Evolutionary conservation across 23 tunicate genomes (phyloP).

Genomic region (Halocynthia roretzi): DNA sequence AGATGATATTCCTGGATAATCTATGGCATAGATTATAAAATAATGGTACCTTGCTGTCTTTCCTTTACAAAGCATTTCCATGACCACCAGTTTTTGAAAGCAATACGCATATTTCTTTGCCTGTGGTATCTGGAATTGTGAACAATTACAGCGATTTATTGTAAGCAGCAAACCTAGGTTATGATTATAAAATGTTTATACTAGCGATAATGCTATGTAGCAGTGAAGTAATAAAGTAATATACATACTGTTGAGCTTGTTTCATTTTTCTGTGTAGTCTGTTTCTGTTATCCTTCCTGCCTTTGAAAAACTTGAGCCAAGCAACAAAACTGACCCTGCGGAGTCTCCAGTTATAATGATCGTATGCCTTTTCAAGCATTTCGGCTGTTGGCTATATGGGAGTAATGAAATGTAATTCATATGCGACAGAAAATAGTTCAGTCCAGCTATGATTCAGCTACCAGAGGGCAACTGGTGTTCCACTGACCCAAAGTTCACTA

Average conservation of each 20-base stretch:
- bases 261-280: constrained; percentile 42
- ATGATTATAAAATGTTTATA: neutral
- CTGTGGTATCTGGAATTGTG: constrained; percentile 53
- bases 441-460: too few relatives aligned
- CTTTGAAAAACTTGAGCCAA: constrained; percentile 60
- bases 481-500: too few relatives aligned
- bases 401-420: too few relatives aligned
- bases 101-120: constrained; percentile 42
- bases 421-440: too few relatives aligned
- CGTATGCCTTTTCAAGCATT: constrained; percentile 73
- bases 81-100: constrained; percentile 39
- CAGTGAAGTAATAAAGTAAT: neutral
- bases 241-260: constrained; percentile 73
- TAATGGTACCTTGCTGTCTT: constrained; percentile 46
- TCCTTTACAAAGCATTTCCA: constrained; percentile 76
- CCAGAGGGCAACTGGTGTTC: too few relatives aligned
- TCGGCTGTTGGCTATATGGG: constrained; percentile 65
- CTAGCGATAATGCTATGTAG: neutral
- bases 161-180: neutral
- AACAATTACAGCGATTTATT: neutral
- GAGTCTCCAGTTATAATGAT: constrained; percentile 47
- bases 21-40: too few relatives aligned
- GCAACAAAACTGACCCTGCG: constrained; percentile 45
- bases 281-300: constrained; percentile 42
- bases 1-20: too few relatives aligned